Evolutionary conservation across 2,888 invertebrate species (phyloP), one percentile per base, ranked within the genome.

Genomic region (Eupithecia tripunctaria): DNA sequence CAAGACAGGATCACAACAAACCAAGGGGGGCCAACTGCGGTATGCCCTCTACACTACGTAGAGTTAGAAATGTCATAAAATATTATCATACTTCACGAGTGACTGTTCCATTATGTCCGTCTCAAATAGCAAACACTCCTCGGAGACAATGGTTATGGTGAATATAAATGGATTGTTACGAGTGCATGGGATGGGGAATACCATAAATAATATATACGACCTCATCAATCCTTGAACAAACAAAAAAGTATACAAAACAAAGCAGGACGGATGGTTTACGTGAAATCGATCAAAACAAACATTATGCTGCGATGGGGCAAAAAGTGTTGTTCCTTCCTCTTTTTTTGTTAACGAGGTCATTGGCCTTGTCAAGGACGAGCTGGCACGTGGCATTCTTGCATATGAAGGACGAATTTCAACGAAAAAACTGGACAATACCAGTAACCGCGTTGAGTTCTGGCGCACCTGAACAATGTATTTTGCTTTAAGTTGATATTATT

Each of bases 231-330:
- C 79, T 81, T 74, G 78, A 79, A 81, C 78, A 82, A 82, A 84
- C 73, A 79, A 82, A 82, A 88, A 86, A 85, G 78, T 80, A 82
- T 84, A 82, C 85, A 86, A 87, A 87, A 86, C 83, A 86, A 85
- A 85, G 82, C 83, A 85, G 86, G 85, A 82, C 83, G 85, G 84
- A 85, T 85, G 86, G 86, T 91, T 91, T 90, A 90, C 88, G 89
- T 89, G 88, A 89, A 91, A 91, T 89, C 91, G 89, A 92, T 91
- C 89, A 92, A 93, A 93, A 92, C 91, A 93, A 93, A 93, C 90
- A 89, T 89, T 88, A 89, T 85, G 88, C 80, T 85, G 82, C 86
- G 88, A 43, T 87, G 82, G 84, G 81, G 86, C 89, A 91, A 91
- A 92, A 92, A 89, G 85, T 79, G 84, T 85, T 86, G 83, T 86